Base-by-base conservation (phyloP, 2,113 vertebrate species). In the Synchiropus splendidus region DNA sequence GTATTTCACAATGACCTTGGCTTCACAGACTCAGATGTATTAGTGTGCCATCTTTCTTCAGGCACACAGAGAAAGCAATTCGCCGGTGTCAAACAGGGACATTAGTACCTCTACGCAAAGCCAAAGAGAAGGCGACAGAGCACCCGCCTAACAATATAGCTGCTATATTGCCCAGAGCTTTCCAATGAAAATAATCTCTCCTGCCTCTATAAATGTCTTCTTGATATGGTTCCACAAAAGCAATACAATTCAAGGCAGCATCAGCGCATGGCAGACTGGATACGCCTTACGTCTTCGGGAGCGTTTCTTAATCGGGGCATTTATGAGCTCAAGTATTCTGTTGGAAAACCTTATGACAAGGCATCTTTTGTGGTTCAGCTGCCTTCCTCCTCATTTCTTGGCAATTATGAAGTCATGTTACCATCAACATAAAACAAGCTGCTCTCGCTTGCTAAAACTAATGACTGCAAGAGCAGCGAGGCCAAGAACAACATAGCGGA, bases 1-100 rank as follows among this genome's bases (percentile, higher is more conserved):
- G 73, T 81, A 80, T 79, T 82, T 77, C 77, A 67, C 67, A 53
- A 69, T 70, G 75, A 82, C 83, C 77, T 81, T 82, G 73, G 55
- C 74, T 78, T 81, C 72, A 58, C 67, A 61, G 67, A 72, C 65
- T 78, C 77, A 76, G 69, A 77, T 74, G 64, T 75, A 75, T 82
- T 79, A 78, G 73, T 72, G 73, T 58, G 70, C 69, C 61, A 68
- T 66, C 71, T 70, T 72, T 84, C 79, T 79, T 54, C 53, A 56
- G 78, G 80, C 72, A 63, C 52, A 62, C 60, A 64, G 67, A 60
- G 73, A 77, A 78, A 65, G 68, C 81, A 82, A 78, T 77, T 68
- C 70, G 69, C 74, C 39, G 59, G 71, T 74, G 79, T 75, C 77
- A 80, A 80, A 82, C 71, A 51, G 67, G 74, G 81, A 77, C 80